Evolutionary conservation across 37 sponge, comb jelly and placozoan genomes (phyloP).

Genomic region (Crambe crambe): DNA sequence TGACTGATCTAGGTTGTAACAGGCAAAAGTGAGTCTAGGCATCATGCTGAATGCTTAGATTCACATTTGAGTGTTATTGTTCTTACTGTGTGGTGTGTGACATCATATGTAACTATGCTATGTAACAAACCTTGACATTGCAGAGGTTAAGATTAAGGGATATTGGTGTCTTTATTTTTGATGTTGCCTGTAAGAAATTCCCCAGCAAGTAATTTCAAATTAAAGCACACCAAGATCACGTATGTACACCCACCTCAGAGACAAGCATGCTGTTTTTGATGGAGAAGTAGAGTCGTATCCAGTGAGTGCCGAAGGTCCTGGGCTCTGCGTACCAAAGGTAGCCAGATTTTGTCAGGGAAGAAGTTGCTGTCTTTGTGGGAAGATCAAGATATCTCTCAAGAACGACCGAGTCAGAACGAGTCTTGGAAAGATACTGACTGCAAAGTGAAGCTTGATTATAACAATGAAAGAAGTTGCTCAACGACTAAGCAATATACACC

Average conservation of each 20-base stretch:
- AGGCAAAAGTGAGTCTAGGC: too few species aligned
- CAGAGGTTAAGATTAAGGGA: constrained; percentile 73
- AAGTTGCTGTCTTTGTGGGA: background rate
- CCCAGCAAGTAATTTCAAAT: background rate
- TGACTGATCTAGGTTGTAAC: too few species aligned
- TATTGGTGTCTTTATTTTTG: constrained; percentile 59
- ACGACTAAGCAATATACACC: too few species aligned
- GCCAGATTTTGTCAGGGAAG: constrained; percentile 39
- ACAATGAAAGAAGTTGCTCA: too few species aligned
- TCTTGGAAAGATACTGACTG: constrained; percentile 33
- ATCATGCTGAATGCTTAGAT: too few species aligned
- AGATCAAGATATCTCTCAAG: constrained; percentile 11
- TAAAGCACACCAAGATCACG: background rate
- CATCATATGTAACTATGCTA: too few species aligned
- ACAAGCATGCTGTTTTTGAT: constrained; percentile 60
- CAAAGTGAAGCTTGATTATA: too few species aligned
- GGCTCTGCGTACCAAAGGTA: constrained; percentile 68
- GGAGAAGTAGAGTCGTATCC: constrained; percentile 64
- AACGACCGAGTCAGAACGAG: background rate
- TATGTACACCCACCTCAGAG: constrained; percentile 46
- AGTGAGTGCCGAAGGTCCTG: constrained; percentile 65
- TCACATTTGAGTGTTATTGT: too few species aligned
- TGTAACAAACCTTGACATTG: constrained; percentile 73
- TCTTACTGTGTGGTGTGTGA: too few species aligned
- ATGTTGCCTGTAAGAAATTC: constrained; percentile 24